Conservation (phyloP, 2,113 vertebrate species). For the Cottus gobio region DNA sequence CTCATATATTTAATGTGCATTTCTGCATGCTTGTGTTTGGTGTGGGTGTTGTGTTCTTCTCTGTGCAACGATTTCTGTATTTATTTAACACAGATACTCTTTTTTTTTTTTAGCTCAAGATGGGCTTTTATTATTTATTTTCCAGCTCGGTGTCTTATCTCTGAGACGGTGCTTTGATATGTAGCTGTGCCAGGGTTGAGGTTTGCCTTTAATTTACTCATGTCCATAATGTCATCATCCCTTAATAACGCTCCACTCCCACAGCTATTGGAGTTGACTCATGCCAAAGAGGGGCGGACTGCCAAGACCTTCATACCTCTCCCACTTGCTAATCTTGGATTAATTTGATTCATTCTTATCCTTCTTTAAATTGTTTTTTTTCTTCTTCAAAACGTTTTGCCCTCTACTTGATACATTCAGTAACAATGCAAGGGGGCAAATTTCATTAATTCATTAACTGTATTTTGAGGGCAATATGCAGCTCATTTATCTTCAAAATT, state of each 20-base stretch:
- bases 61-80: conserved; percentile 19
- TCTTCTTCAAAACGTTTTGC: conserved; percentile 4
- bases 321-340: conserved; percentile 24
- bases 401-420: conserved; percentile 25
- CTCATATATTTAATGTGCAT: not conserved
- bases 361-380: conserved; percentile 2
- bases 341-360: conserved; percentile 35
- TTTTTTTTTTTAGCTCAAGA: conserved; percentile 24
- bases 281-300: conserved; percentile 40
- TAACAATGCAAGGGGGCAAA: not conserved
- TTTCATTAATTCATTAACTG: conserved; percentile 18
- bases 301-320: conserved; percentile 51
- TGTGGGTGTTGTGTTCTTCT: conserved; percentile 41
- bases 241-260: conserved; percentile 59
- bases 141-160: conserved; percentile 37
- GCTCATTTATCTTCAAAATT: conserved; percentile 38
- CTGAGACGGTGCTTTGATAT: conserved; percentile 19
- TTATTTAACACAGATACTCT: conserved; percentile 35
- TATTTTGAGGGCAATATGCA: conserved; percentile 15
- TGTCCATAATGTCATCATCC: conserved; percentile 58
- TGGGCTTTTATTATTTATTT: conserved; percentile 26
- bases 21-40: conserved; percentile 27
- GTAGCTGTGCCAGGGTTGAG: conserved; percentile 40
- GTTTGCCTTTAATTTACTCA: conserved; percentile 56
- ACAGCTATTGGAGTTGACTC: conserved; percentile 43